Conservation (phyloP, 1,140 invertebrate species). For the Drosophila ambigua region DNA sequence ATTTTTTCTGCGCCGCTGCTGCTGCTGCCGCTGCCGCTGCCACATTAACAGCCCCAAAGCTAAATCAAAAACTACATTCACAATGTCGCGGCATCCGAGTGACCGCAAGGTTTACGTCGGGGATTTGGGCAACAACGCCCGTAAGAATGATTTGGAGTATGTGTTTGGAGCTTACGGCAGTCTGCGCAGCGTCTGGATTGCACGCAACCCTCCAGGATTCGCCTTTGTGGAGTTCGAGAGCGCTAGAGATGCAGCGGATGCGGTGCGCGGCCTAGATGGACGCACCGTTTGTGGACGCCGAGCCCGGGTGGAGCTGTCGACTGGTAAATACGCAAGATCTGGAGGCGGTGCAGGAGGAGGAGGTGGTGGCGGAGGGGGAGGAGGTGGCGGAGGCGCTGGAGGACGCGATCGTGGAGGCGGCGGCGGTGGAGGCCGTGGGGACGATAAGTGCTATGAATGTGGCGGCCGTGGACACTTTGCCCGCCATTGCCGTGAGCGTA, state of each 20-base stretch:
- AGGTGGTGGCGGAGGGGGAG: constrained; percentile 59
- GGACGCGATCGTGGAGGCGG: constrained; percentile 86
- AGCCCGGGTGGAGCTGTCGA: constrained; percentile 96
- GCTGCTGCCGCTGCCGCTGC: constrained; percentile 36
- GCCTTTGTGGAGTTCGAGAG: constrained; percentile 98
- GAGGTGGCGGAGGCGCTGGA: constrained; percentile 85
- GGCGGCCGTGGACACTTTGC: constrained; percentile 96
- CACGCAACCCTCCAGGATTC: constrained; percentile 96
- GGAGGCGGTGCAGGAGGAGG: constrained; percentile 84
- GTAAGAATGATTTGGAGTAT: constrained; percentile 95
- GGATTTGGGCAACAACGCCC: constrained; percentile 94
- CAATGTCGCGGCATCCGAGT: constrained; percentile 90
- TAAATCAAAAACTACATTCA: constrained; percentile 44
- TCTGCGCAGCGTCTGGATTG: constrained; percentile 97
- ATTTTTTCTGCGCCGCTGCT: constrained; percentile 69
- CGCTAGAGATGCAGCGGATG: constrained; percentile 95
- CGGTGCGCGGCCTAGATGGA: constrained; percentile 89
- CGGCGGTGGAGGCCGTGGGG: constrained; percentile 85
- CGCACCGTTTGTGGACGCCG: constrained; percentile 93
- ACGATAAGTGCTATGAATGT: constrained; percentile 94
- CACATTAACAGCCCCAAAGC: constrained; percentile 54
- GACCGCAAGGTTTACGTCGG: constrained; percentile 99
- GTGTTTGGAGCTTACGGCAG: constrained; percentile 97
- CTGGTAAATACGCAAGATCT: constrained; percentile 90
- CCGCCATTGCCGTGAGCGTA: constrained; percentile 89